Base-by-base conservation (phyloP, 2,113 vertebrate genomes). In the Poecile atricapillus region DNA sequence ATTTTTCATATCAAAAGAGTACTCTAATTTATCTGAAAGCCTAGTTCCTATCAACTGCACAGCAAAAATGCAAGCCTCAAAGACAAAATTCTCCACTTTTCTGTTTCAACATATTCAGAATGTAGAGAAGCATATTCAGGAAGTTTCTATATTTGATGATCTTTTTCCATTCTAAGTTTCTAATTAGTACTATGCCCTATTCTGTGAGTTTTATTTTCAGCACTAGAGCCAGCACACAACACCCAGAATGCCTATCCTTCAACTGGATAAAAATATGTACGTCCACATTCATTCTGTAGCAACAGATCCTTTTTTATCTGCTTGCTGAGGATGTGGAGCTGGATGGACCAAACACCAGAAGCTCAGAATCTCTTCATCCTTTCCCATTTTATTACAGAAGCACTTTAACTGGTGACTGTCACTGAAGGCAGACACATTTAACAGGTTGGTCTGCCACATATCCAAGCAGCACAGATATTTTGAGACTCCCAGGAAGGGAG, bases 101-200 rank as follows among this genome's bases (percentile, higher is more conserved):
- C 80, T 84, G 53, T 91, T 94, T 94, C 93, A 89, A 95, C 60
- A 44, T 62, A 90, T 94, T 94, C 96, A 95, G 93, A 93, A 89
- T 55, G 71, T 89, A 90, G 91, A 96, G 79, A 86, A 76, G 94
- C 82, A 44, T 81, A 95, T 95, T 93, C 95, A 93, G 94, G 56
- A 96, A 85, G 86, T 94, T 97, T 96, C 96, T 97, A 96, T 97
- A 96, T 97, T 95, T 96, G 94, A 97, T 93, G 89, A 94, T 96
- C 74, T 96, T 92, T 95, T 96, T 94, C 90, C 86, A 96, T 94
- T 97, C 90, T 68, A 91, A 96, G 80, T 96, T 97, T 96, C 93
- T 95, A 94, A 96, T 95, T 93, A 94, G 92, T 90, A 82, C 94
- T 89, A 95, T 92, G 93, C 64, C 92, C 93, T 96, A 94, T 94